Evolutionary conservation across 2,797 vertebrate genomes (phyloP).

Genomic region (Eremophila alpestris): DNA sequence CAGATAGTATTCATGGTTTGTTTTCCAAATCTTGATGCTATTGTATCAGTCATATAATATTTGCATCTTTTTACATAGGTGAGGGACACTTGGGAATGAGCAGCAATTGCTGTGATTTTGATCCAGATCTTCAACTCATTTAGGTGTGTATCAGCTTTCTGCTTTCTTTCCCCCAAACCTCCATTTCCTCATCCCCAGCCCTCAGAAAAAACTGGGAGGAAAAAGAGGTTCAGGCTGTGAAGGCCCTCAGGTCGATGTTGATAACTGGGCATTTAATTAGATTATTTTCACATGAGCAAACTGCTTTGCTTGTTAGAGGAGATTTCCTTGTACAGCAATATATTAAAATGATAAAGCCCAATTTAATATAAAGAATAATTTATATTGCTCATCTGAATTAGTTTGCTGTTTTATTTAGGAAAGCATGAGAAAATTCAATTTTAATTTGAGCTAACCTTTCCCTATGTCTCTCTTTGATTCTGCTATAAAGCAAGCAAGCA

Average conservation of each 20-base stretch:
- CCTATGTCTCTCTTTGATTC: background rate
- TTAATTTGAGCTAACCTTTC: constrained; percentile 64
- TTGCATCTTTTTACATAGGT: background rate
- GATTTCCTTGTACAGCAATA: constrained; percentile 40
- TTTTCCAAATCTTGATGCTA: background rate
- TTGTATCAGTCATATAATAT: background rate
- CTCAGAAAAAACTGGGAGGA: background rate
- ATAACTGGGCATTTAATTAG: constrained; percentile 68
- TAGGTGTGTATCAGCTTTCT: background rate
- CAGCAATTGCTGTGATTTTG: background rate
- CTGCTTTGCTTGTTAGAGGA: constrained; percentile 55
- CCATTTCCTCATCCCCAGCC: background rate
- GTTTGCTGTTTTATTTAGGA: constrained; percentile 70
- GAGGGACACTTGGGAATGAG: constrained; percentile 4
- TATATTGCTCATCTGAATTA: constrained; percentile 66
- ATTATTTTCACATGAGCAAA: constrained; percentile 60
- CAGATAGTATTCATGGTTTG: background rate
- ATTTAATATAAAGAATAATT: constrained; percentile 67
- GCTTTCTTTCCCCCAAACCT: background rate
- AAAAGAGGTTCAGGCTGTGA: background rate
- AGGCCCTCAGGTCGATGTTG: constrained; percentile 5
- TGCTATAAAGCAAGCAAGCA: constrained; percentile 2
- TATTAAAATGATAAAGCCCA: constrained; percentile 65
- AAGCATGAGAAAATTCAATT: constrained; percentile 66
- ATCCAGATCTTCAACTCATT: background rate